phyloP scores from a whole-genome alignment of 2,113 vertebrate genomes.

The Pleuronectes platessa region DNA sequence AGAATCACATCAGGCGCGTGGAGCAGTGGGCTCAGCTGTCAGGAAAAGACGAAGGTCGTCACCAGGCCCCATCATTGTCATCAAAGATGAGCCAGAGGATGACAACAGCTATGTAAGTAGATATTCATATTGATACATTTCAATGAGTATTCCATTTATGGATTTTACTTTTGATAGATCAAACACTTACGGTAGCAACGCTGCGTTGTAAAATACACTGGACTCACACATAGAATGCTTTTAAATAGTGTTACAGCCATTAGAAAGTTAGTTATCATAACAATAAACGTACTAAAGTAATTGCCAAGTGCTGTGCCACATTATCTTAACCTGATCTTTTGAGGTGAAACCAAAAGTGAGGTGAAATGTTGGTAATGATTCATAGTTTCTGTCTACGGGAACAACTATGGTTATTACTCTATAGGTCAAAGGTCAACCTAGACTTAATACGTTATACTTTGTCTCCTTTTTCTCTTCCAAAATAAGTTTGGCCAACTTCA shows the following conservation, averaged over 20 bases:
- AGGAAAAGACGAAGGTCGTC: constrained; percentile 72
- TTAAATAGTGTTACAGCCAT: too few species aligned
- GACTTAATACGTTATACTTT: neutral
- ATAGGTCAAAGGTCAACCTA: neutral
- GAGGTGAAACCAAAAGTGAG: neutral
- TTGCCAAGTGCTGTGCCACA: too few species aligned
- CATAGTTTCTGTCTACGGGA: too few species aligned
- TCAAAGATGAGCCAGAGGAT: constrained; percentile 80
- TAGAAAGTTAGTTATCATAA: too few species aligned
- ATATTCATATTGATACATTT: neutral
- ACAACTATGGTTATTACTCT: neutral
- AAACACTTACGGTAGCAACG: neutral
- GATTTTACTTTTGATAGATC: neutral
- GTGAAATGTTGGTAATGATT: neutral
- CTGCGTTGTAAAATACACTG: too few species aligned
- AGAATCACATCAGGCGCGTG: constrained; percentile 55
- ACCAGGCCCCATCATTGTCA: constrained; percentile 74
- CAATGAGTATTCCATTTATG: neutral
- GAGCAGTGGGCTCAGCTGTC: constrained; percentile 47
- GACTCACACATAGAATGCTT: too few species aligned
- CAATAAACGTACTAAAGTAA: too few species aligned
- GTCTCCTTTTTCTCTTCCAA: neutral
- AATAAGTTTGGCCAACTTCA: neutral
- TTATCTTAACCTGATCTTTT: neutral
- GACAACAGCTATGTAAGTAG: constrained; percentile 72